Evolutionary conservation across 1,140 invertebrate genomes (phyloP).

Genomic region (Armadillidium nasatum): DNA sequence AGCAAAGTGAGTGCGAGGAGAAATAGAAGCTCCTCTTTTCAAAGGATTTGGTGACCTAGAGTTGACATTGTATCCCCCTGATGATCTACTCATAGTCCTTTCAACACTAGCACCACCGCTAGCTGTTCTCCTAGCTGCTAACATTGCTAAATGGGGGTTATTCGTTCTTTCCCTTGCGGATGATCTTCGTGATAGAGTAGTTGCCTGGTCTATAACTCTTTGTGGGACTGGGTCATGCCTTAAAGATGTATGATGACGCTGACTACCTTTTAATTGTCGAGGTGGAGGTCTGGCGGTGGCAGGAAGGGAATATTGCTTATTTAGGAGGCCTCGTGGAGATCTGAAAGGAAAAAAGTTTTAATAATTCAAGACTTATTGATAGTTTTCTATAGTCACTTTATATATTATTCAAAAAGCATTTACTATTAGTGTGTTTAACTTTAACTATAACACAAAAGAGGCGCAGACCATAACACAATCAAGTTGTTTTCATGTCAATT

Average conservation of each 20-base stretch:
- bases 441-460: background rate
- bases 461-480: background rate
- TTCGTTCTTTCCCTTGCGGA: background rate
- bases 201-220: background rate
- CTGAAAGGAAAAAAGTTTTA: background rate
- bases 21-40: background rate
- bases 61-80: background rate
- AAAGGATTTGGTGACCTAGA: background rate
- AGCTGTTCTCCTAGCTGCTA: background rate
- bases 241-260: background rate
- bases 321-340: background rate
- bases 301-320: background rate
- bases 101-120: background rate
- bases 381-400: background rate
- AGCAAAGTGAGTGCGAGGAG: background rate
- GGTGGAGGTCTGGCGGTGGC: background rate
- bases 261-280: background rate
- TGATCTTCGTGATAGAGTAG: background rate
- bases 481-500: constrained; percentile 5
- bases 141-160: background rate
- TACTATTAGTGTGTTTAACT: background rate
- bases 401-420: background rate
- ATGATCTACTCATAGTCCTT: background rate
- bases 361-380: background rate
- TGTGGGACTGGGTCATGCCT: background rate